Percentiles rank a stretch among this genome's conserved stretches.
Evolutionary conservation across 2,797 vertebrate species (phyloP).

Genomic region (Clamator glandarius): DNA sequence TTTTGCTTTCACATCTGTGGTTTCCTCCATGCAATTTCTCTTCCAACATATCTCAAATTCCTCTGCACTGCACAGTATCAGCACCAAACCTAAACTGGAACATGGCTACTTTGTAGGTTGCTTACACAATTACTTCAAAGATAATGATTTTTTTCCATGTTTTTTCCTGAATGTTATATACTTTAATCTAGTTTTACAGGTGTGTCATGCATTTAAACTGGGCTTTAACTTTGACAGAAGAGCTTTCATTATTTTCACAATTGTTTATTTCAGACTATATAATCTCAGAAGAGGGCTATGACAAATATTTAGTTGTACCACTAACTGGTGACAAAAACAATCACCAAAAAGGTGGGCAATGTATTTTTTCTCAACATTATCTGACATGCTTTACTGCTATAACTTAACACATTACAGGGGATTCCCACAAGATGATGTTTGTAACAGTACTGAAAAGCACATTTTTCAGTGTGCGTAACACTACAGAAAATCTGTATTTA

Average conservation of each 20-base stretch:
- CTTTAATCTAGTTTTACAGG: slow-evolving; percentile 65
- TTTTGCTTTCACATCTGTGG: slow-evolving; percentile 42
- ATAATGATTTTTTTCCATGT: slow-evolving; percentile 45
- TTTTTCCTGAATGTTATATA: slow-evolving; percentile 54
- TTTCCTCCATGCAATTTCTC: slow-evolving; percentile 25
- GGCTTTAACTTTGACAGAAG: slow-evolving; percentile 67
- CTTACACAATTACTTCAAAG: slow-evolving; percentile 20
- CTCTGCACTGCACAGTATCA: background rate
- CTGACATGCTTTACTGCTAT: slow-evolving; percentile 56
- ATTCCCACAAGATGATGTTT: slow-evolving; percentile 71
- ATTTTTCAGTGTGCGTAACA: slow-evolving; percentile 73
- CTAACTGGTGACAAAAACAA: slow-evolving; percentile 63
- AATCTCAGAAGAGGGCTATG: slow-evolving; percentile 65
- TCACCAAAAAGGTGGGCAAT: slow-evolving; percentile 55
- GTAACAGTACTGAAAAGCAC: slow-evolving; percentile 74
- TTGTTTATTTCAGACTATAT: slow-evolving; percentile 61
- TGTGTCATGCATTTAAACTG: slow-evolving; percentile 74
- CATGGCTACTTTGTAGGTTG: background rate
- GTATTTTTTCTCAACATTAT: slow-evolving; percentile 63
- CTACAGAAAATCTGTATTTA: slow-evolving; percentile 69
- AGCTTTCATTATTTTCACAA: slow-evolving; percentile 67
- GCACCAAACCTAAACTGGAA: slow-evolving; percentile 29
- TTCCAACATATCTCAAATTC: slow-evolving; percentile 30
- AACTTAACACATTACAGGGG: slow-evolving; percentile 61
- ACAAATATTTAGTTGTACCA: slow-evolving; percentile 64